A percentile compares a stretch with the other conserved stretches of the same genome.
Conservation (phyloP, 1,140 invertebrate genomes). For the Drosophila novamexicana region DNA sequence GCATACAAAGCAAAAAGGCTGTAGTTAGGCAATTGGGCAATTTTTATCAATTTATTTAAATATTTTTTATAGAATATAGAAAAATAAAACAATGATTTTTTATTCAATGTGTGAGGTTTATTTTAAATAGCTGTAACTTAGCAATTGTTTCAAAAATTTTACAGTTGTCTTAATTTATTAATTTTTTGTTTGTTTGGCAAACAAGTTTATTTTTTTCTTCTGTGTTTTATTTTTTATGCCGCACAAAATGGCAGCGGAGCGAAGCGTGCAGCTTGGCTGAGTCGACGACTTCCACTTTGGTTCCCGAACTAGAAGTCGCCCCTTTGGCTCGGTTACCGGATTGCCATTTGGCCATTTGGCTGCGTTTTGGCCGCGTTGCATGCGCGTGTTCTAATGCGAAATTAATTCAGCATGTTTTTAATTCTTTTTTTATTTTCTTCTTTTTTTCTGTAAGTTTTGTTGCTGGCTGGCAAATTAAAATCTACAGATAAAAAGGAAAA, state of each 20-base stretch:
- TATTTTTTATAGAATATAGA: no score
- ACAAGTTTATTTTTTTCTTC: slow-evolving; percentile 33
- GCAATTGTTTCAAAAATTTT: slow-evolving; percentile 4
- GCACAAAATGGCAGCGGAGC: slow-evolving; percentile 36
- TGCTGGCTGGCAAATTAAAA: slow-evolving; percentile 22
- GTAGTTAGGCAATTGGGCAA: no score
- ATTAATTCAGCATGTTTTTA: slow-evolving; percentile 73
- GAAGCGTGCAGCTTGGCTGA: slow-evolving; percentile 32
- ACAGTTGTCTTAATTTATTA: slow-evolving; percentile 13
- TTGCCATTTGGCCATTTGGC: slow-evolving; percentile 63
- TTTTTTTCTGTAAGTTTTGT: slow-evolving; percentile 42
- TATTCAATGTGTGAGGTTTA: neutral
- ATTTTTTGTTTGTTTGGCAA: slow-evolving; percentile 27
- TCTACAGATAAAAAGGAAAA: slow-evolving; percentile 46
- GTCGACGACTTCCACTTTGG: slow-evolving; percentile 30
- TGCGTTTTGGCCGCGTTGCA: slow-evolving; percentile 78
- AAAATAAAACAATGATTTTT: no score
- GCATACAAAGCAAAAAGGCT: no score
- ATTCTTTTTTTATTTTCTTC: slow-evolving; percentile 24
- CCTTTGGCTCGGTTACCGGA: slow-evolving; percentile 23
- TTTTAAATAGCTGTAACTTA: slow-evolving; percentile 29
- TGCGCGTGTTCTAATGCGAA: slow-evolving; percentile 81
- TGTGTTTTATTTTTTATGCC: slow-evolving; percentile 19
- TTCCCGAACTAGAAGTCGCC: slow-evolving; percentile 31
- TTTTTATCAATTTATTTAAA: no score